Evolutionary conservation across 2,113 vertebrate genomes (phyloP).

Genomic region (Nipponia nippon): DNA sequence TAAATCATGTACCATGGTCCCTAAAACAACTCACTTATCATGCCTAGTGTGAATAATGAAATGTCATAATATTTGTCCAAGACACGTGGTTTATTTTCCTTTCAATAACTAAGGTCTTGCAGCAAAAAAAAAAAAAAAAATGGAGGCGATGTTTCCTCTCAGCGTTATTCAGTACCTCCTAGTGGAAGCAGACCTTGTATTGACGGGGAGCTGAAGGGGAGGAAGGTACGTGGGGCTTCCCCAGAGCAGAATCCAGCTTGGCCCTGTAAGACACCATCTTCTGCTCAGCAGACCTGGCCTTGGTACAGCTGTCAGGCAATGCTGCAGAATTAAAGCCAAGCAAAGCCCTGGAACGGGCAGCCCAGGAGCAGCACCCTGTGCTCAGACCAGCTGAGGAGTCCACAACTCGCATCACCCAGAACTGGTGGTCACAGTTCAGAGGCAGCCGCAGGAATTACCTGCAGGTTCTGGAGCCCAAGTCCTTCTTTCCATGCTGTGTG

Average conservation of each 20-base stretch:
- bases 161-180: accelerated
- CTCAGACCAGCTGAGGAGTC: background rate
- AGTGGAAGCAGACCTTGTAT: accelerated
- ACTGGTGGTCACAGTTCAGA: accelerated
- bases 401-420: accelerated
- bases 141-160: background rate
- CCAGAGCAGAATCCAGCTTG: background rate
- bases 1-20: background rate
- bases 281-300: slow-evolving; percentile 65
- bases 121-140: background rate
- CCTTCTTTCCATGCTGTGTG: background rate
- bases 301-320: slow-evolving; percentile 67
- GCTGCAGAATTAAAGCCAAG: background rate
- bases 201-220: background rate
- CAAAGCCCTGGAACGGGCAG: background rate
- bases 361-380: background rate
- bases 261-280: slow-evolving; percentile 23
- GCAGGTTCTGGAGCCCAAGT: slow-evolving; percentile 62
- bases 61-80: background rate
- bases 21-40: slow-evolving; percentile 3
- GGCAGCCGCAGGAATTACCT: background rate
- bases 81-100: background rate
- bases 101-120: background rate
- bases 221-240: background rate
- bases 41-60: background rate